Evolutionary conservation across 2,888 invertebrate species (phyloP), one percentile per base, ranked within the genome.

Genomic region (Hirtodrosophila alboralis): DNA sequence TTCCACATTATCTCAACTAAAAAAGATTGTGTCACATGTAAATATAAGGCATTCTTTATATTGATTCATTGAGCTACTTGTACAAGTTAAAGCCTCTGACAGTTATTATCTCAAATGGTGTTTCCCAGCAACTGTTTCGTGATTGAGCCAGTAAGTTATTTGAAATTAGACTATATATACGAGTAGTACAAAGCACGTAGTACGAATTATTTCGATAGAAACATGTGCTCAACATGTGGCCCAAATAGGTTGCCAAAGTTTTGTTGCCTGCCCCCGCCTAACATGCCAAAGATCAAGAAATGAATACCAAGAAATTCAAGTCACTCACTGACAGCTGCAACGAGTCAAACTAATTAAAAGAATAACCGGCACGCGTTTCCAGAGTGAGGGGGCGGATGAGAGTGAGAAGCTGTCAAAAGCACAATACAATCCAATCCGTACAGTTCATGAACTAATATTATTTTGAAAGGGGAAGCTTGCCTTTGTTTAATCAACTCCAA

Each of bases 281-380:
- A 9, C 33, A 33, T n/a, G n/a, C n/a, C n/a, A n/a, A n/a, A n/a
- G n/a, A n/a, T n/a, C n/a, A 14, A 1, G 18, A 9, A 6, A 8
- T 3, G 21, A 51, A 65, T 69, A 51, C 48, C 34, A n/a, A 62
- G 68, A 74, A 67, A 49, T 13, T 54, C 41, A 28, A 54, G 30
- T 65, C 52, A 59, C 47, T 54, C 44, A 6, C 53, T 30, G 62
- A 48, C 74, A 68, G 71, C 71, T 71, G 74, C 69, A 73, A 16
- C 44, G 63, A 74, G 58, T 56, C 51, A 43, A 56, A 68, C 71
- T 73, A 71, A 71, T 71, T 71, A 71, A 74, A 68, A 61, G 63
- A 58, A 56, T 73, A 48, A 49, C 51, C 63, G 51, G 51, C 58
- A 68, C 52, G 68, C 74, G 48, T 28, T 51, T 6, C 8, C 31